phyloP scores from a whole-genome alignment of 2,113 vertebrate species.

The Aphelocoma coerulescens region DNA sequence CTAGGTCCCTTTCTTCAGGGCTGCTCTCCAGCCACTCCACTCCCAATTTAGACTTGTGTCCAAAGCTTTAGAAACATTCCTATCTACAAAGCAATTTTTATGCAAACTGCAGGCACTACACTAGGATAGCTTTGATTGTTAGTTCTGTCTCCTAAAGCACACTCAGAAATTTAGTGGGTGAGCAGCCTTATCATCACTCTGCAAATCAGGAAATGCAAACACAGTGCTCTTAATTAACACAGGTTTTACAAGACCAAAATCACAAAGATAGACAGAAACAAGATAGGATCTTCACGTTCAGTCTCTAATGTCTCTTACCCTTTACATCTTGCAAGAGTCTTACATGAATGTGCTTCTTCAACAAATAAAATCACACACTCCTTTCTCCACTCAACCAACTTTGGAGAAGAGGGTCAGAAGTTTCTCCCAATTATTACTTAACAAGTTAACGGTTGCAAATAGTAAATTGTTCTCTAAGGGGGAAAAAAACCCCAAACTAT shows the following conservation, averaged over 20 bases:
- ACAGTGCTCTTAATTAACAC: not conserved
- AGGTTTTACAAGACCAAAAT: not conserved
- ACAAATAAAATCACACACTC: not conserved
- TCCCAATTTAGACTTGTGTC: not conserved
- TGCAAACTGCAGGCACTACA: not conserved
- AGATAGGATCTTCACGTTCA: not conserved
- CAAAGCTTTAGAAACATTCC: not conserved
- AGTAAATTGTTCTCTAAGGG: not conserved
- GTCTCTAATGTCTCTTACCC: not conserved
- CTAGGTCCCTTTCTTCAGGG: not conserved
- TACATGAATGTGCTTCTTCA: not conserved
- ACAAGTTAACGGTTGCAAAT: not conserved
- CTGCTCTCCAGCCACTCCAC: not conserved
- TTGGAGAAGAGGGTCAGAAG: not conserved
- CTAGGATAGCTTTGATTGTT: not conserved
- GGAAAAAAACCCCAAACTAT: not conserved
- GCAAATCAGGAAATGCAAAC: not conserved
- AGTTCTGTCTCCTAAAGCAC: not conserved
- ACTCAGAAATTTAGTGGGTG: not conserved
- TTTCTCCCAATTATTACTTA: not conserved
- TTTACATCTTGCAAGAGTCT: not conserved
- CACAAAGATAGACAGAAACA: not conserved
- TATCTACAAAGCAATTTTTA: not conserved
- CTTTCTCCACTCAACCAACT: not conserved
- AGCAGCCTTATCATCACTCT: not conserved